phyloP scores from a whole-genome alignment of 2,888 invertebrate genomes.

The Sialis fuliginosa region DNA sequence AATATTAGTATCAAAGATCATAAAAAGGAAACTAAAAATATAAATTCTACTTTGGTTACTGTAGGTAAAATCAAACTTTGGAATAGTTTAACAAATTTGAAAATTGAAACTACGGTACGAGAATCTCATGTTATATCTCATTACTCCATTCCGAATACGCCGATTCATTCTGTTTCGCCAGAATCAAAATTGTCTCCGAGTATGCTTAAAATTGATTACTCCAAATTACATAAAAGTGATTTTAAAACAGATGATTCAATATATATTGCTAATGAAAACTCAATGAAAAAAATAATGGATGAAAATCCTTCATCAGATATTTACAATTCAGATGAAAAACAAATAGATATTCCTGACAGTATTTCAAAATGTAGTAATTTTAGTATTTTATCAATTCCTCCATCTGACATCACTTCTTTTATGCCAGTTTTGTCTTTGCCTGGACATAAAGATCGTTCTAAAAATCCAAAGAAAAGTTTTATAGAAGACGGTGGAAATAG shows the following conservation, averaged over 20 bases:
- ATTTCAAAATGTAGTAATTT: constrained; percentile 2
- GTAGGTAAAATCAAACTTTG: constrained; percentile 23
- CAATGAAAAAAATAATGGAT: background rate
- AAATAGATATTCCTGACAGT: background rate
- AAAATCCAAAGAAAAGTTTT: constrained; percentile 33
- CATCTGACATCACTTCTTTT: constrained; percentile 20
- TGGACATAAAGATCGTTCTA: constrained; percentile 28
- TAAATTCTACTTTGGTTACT: background rate
- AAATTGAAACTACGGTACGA: constrained; percentile 12
- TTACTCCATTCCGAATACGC: constrained; percentile 22
- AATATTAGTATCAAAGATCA: constrained; percentile 13
- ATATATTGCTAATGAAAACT: background rate
- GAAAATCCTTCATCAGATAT: background rate
- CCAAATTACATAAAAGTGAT: constrained; percentile 7
- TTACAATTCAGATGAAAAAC: background rate
- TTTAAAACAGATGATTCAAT: background rate
- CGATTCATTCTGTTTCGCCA: constrained; percentile 12
- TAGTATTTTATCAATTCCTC: constrained; percentile 12
- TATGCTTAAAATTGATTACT: constrained; percentile 20
- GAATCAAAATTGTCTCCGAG: constrained; percentile 16
- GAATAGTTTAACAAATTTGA: constrained; percentile 25
- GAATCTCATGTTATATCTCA: constrained; percentile 15
- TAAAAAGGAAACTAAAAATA: constrained; percentile 13
- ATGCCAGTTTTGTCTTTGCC: constrained; percentile 15
- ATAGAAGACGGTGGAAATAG: constrained; percentile 39